These are phyloP conservation scores for Dendrolimus punctatus DNA, from an alignment of 1,140 invertebrate species.

Conservation along the genomic window DNA sequence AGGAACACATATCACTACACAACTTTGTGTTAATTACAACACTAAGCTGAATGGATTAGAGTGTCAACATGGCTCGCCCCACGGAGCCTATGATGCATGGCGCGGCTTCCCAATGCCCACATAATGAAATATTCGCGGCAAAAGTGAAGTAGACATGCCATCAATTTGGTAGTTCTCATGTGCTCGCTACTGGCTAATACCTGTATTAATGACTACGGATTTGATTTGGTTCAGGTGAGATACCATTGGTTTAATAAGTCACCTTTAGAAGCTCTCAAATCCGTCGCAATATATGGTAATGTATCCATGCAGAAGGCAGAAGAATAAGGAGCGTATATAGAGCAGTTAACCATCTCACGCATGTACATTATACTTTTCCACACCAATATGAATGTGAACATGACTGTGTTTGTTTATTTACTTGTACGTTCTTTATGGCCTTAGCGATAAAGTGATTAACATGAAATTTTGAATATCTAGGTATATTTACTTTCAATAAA, in stretches of 20 bases:
- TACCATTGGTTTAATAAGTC: slow-evolving; percentile 21
- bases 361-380: no score
- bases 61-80: slow-evolving; percentile 42
- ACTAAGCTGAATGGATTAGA: slow-evolving; percentile 57
- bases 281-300: no score
- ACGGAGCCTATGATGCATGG: slow-evolving; percentile 47
- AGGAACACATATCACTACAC: slow-evolving; percentile 1
- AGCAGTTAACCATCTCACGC: no score
- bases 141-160: slow-evolving; percentile 50
- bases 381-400: no score
- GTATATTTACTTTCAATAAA: no score
- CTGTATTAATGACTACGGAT: slow-evolving; percentile 1
- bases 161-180: slow-evolving; percentile 54
- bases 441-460: no score
- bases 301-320: no score
- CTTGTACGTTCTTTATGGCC: no score
- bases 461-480: no score
- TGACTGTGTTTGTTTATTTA: no score
- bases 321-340: no score
- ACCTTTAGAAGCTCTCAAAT: slow-evolving; percentile 6
- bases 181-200: slow-evolving; percentile 27
- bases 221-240: slow-evolving; percentile 1
- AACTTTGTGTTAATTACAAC: slow-evolving; percentile 49
- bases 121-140: slow-evolving; percentile 67
- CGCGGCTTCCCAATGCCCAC: slow-evolving; percentile 38